These are phyloP conservation scores for Sceloporus undulatus DNA, from an alignment of 2,113 vertebrate species.

Conservation along the genomic window DNA sequence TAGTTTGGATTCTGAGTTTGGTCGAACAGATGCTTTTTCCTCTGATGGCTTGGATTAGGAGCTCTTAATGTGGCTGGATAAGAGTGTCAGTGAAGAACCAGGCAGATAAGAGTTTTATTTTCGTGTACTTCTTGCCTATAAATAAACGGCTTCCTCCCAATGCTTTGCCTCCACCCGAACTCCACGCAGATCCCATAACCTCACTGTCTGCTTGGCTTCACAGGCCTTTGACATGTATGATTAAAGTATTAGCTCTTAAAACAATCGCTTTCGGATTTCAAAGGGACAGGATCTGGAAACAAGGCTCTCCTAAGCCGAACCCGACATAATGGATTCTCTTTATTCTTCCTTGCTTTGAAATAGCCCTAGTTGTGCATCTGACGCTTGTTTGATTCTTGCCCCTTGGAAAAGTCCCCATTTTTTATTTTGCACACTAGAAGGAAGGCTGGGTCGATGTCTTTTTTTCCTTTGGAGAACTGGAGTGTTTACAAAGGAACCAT, in stretches of 20 bases:
- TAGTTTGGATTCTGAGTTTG: conserved; percentile 24
- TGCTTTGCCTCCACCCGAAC: conserved; percentile 68
- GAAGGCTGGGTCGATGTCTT: background rate
- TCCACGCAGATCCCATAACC: conserved; percentile 69
- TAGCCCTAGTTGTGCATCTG: background rate
- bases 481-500: background rate
- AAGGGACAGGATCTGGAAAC: conserved; percentile 53
- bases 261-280: conserved; percentile 46
- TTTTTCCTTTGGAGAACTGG: background rate
- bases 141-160: conserved; percentile 73
- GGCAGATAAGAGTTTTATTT: conserved; percentile 50
- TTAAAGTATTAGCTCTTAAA: conserved; percentile 59
- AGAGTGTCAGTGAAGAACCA: conserved; percentile 35
- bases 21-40: conserved; percentile 51
- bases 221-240: conserved; percentile 67
- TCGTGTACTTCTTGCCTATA: conserved; percentile 74
- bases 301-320: conserved; percentile 61
- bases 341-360: conserved; percentile 63
- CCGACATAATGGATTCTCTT: conserved; percentile 63
- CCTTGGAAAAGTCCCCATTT: too few relatives aligned
- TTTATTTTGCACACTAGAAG: too few relatives aligned
- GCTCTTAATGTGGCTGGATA: conserved; percentile 66
- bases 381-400: too few relatives aligned
- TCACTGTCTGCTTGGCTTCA: conserved; percentile 53
- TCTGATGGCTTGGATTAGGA: conserved; percentile 72